Evolutionary conservation across 2,888 invertebrate genomes (phyloP).

Genomic region (Panorpa germanica): DNA sequence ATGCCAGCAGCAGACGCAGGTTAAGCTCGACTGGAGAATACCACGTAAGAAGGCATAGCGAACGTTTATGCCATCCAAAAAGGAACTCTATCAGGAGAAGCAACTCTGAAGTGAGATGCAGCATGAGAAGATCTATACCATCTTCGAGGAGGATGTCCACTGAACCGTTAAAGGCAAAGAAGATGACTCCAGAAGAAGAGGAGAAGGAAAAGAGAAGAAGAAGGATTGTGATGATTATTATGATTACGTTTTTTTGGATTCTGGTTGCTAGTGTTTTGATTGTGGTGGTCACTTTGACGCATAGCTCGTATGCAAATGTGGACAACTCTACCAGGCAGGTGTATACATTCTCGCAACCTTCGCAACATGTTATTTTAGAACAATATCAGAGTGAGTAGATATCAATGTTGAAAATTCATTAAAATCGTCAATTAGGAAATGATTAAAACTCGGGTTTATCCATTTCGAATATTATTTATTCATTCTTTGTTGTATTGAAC

Average conservation of each 20-base stretch:
- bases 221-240: conserved; percentile 48
- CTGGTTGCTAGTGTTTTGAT: conserved; percentile 53
- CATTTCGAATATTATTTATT: too few species aligned
- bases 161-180: conserved; percentile 11
- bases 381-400: too few species aligned
- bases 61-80: conserved; percentile 9
- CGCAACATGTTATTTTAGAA: too few species aligned
- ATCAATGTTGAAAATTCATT: too few species aligned
- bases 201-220: conserved; percentile 46
- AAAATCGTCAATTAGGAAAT: too few species aligned
- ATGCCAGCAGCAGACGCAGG: too few species aligned
- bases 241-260: conserved; percentile 53
- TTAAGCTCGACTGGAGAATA: too few species aligned
- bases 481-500: too few species aligned
- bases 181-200: conserved; percentile 22
- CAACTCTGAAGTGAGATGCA: conserved; percentile 2
- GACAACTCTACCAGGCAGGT: conserved; percentile 44
- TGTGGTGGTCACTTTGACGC: conserved; percentile 59
- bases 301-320: conserved; percentile 42
- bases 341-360: conserved; percentile 41
- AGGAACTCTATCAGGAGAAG: conserved; percentile 7
- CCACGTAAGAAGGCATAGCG: too few species aligned
- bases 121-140: conserved; percentile 1
- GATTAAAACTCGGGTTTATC: too few species aligned
- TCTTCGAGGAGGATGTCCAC: conserved; percentile 12